phyloP scores from a whole-genome alignment of 2,113 vertebrate species.

The Hystrix brachyura region DNA sequence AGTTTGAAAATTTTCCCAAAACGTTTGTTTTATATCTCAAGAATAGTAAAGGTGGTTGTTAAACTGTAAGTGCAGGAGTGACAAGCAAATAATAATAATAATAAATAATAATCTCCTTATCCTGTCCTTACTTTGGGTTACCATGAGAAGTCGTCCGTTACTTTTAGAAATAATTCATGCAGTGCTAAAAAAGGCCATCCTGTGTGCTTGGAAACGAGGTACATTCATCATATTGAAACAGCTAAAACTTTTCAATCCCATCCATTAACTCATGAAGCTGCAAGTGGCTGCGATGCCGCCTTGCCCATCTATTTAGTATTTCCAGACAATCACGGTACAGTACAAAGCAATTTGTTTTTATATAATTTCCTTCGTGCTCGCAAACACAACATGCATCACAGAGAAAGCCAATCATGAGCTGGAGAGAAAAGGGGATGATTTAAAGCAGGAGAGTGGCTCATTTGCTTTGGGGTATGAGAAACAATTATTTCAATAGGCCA shows the following conservation, averaged over 20 bases:
- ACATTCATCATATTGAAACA: conserved; percentile 58
- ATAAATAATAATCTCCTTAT: not conserved
- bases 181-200: not conserved
- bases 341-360: conserved; percentile 83
- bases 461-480: conserved; percentile 78
- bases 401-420: conserved; percentile 74
- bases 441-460: conserved; percentile 57
- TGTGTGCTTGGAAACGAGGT: not conserved
- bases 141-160: not conserved
- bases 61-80: not conserved
- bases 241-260: conserved; percentile 57
- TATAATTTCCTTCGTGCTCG: conserved; percentile 81
- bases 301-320: conserved; percentile 72
- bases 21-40: not conserved
- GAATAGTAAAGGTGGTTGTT: not conserved
- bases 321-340: conserved; percentile 66
- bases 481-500: conserved; percentile 72
- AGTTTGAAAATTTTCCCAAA: not conserved
- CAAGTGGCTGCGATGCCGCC: not conserved
- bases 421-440: conserved; percentile 71
- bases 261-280: conserved; percentile 4
- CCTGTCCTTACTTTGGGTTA: conserved; percentile 5
- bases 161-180: conserved; percentile 61
- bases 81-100: not conserved
- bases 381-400: conserved; percentile 76